Evolutionary conservation across 2,113 vertebrate species (phyloP), one percentile per base, ranked within the genome.

Genomic region (Bostrychus sinensis): DNA sequence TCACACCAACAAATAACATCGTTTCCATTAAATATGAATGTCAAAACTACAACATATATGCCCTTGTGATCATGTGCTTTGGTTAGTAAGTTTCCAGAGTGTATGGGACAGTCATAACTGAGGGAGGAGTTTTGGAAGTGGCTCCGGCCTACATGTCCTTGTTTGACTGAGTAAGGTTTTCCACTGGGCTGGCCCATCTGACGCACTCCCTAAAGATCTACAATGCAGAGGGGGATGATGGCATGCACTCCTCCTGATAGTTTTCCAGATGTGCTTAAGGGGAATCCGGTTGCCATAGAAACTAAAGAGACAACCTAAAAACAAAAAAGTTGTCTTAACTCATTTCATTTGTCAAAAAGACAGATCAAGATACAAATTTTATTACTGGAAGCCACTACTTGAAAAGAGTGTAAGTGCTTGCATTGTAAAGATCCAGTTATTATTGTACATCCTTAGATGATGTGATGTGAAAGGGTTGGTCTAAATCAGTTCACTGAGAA

Each of bases 91-190:
- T 72, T 82, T 56, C 67, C 48, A 20, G 9, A 39, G 38, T 56
- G 61, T 19, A 51, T 14, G 42, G 43, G 59, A 57, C 78, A 54
- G 60, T 70, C 75, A 53, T 69, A 38, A 39, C 37, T 7, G 50
- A 58, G 72, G 83, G 80, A 57, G 76, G 80, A 54, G 77, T 55
- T 56, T 77, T 66, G 37, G 14, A 57, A 57, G 28, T 62, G 12
- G 69, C 36, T 74, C 56, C 38, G 53, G 50, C 23, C 20, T 55
- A 26, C 7, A 25, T 71, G 54, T 48, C 56, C 62, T 23, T 57
- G 65, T 70, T 67, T 66, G 71, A 39, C 2, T 67, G 80, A 89
- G 76, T 76, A 48, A 86, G 46, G 76, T 89, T 89, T 89, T 91
- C 89, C 89, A 86, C 75, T 77, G 80, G 62, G 75, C 63, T 17